These are phyloP conservation scores for Ailurus styani DNA, from an alignment of 2,113 vertebrate species.

Conservation along the genomic window DNA sequence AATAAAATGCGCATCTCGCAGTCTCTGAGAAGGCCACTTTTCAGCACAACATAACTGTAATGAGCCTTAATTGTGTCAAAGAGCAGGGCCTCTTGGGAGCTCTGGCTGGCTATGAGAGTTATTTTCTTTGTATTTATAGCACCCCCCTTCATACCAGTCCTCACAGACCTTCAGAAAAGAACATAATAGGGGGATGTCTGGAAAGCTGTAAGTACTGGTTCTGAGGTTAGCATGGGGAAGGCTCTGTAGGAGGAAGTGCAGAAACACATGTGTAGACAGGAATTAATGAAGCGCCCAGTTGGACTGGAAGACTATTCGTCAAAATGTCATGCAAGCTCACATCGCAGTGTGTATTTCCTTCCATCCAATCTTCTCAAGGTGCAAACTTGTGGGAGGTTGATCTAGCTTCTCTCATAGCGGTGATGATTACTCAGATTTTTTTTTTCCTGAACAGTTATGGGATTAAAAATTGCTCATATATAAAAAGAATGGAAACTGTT, in stretches of 20 bases:
- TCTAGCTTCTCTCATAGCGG: background rate
- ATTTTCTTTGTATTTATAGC: background rate
- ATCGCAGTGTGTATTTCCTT: background rate
- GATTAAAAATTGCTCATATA: background rate
- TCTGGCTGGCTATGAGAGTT: background rate
- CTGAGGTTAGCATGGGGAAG: background rate
- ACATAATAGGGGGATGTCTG: too few species aligned
- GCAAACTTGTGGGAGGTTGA: background rate
- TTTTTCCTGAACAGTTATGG: background rate
- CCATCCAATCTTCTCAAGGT: background rate
- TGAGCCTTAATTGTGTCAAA: background rate
- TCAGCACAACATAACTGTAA: background rate
- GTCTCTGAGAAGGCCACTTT: background rate
- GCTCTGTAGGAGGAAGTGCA: rapidly evolving
- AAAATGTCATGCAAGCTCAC: background rate
- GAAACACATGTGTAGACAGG: background rate
- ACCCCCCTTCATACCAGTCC: background rate
- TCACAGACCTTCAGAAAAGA: background rate
- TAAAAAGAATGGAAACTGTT: background rate
- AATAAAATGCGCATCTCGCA: background rate
- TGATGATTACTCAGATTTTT: background rate
- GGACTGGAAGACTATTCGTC: background rate
- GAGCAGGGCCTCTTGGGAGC: background rate
- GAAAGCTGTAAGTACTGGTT: background rate
- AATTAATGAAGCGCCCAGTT: background rate